Conservation (phyloP, 2,888 invertebrate genomes). For the Pristionchus fissidentatus region DNA sequence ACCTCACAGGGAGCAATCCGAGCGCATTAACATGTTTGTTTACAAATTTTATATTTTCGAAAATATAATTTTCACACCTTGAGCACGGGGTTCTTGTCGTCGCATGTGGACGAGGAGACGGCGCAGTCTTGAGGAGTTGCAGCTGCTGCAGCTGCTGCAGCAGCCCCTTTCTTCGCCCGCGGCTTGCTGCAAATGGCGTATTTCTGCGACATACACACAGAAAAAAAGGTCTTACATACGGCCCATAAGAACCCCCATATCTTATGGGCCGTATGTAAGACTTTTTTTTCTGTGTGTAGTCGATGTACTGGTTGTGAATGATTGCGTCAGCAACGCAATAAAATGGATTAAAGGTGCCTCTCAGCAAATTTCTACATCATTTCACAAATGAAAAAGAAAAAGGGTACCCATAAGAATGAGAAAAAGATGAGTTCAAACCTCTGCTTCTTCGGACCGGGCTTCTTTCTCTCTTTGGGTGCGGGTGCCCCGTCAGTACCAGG, state of each 20-base stretch:
- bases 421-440: background rate
- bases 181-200: constrained; percentile 38
- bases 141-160: constrained; percentile 15
- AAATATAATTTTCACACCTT: background rate
- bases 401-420: background rate
- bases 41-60: background rate
- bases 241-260: too few species aligned
- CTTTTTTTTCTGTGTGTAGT: too few species aligned
- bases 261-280: too few species aligned
- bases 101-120: background rate
- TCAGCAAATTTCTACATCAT: background rate
- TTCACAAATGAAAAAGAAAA: background rate
- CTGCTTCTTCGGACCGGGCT: constrained; percentile 24
- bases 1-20: too few species aligned
- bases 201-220: background rate
- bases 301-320: too few species aligned
- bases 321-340: too few species aligned
- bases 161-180: constrained; percentile 30
- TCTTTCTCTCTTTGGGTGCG: background rate
- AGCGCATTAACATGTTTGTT: background rate
- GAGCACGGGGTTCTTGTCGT: constrained; percentile 37
- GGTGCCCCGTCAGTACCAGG: background rate
- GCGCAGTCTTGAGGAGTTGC: background rate
- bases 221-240: too few species aligned
- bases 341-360: too few species aligned